Evolutionary conservation across 1,140 invertebrate genomes (phyloP).

Genomic region (Drosophila ohnishii): DNA sequence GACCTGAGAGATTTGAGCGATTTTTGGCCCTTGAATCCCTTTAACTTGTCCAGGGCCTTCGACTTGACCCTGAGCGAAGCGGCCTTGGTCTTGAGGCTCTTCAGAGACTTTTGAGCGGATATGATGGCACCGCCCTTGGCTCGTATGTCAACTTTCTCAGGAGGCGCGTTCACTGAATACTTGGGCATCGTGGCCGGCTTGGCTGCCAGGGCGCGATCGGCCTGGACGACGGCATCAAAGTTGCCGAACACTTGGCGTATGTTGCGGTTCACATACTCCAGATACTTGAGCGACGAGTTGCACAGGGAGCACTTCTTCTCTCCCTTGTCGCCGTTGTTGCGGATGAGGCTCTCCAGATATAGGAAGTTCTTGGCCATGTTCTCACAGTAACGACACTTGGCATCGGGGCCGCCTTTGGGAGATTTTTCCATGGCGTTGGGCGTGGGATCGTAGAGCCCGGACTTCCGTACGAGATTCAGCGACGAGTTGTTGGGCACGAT

Average conservation of each 20-base stretch:
- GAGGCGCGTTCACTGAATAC: slow-evolving; percentile 42
- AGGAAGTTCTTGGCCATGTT: slow-evolving; percentile 81
- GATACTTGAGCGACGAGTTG: slow-evolving; percentile 69
- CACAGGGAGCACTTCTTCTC: slow-evolving; percentile 65
- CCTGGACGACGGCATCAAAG: slow-evolving; percentile 63
- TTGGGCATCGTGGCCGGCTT: slow-evolving; percentile 58
- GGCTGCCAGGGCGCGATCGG: slow-evolving; percentile 59
- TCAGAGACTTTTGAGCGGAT: slow-evolving; percentile 23
- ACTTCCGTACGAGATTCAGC: slow-evolving; percentile 49
- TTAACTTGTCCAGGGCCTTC: slow-evolving; percentile 9
- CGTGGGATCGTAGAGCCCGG: slow-evolving; percentile 35
- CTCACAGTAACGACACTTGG: slow-evolving; percentile 71
- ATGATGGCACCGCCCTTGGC: slow-evolving; percentile 47
- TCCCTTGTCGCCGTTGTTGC: slow-evolving; percentile 56
- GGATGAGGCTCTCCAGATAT: slow-evolving; percentile 78
- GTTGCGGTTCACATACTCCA: slow-evolving; percentile 74
- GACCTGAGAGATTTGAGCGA: slow-evolving; percentile 46
- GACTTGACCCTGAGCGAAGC: background rate
- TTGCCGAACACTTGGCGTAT: slow-evolving; percentile 75
- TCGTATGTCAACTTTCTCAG: background rate
- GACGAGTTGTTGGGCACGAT: slow-evolving; percentile 73
- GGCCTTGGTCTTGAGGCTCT: slow-evolving; percentile 31
- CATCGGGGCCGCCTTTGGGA: slow-evolving; percentile 16
- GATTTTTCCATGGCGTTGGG: slow-evolving; percentile 45
- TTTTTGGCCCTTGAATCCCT: slow-evolving; percentile 24